phyloP scores from a whole-genome alignment of 2,797 vertebrate genomes.

The Rhincodon typus region DNA sequence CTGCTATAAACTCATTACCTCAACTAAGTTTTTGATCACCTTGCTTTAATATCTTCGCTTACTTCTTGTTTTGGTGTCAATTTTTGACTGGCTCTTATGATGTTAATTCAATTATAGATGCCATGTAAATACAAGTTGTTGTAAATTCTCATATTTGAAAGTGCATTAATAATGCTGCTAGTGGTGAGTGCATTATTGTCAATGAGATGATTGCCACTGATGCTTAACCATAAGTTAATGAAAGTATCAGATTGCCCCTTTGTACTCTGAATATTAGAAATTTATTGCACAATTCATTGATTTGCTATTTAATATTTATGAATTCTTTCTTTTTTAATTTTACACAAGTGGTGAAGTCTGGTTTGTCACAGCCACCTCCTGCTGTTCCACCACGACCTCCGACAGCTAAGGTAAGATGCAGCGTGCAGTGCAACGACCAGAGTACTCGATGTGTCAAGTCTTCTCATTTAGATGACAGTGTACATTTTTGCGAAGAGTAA shows the following conservation, averaged over 20 bases:
- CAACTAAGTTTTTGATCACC: background rate
- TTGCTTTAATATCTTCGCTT: background rate
- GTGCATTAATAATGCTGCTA: background rate
- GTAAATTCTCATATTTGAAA: background rate
- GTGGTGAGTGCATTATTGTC: background rate
- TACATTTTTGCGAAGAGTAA: background rate
- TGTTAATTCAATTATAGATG: background rate
- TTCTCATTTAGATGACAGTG: background rate
- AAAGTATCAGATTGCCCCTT: background rate
- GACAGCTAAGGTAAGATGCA: slow-evolving; percentile 69
- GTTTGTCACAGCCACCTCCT: slow-evolving; percentile 75
- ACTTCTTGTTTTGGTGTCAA: background rate
- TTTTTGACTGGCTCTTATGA: background rate
- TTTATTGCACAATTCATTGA: background rate
- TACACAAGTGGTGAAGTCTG: slow-evolving; percentile 65
- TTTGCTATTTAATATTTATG: background rate
- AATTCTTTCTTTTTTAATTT: slow-evolving; percentile 33
- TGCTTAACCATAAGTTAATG: background rate
- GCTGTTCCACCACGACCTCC: slow-evolving; percentile 83
- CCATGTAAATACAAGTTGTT: background rate
- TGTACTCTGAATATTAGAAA: background rate
- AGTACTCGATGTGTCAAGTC: background rate
- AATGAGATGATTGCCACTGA: background rate
- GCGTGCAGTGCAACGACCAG: background rate
- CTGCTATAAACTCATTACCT: too few species aligned